These are phyloP conservation scores for Pollenia angustigena DNA, from an alignment of 2,888 invertebrate species.

Conservation along the genomic window DNA sequence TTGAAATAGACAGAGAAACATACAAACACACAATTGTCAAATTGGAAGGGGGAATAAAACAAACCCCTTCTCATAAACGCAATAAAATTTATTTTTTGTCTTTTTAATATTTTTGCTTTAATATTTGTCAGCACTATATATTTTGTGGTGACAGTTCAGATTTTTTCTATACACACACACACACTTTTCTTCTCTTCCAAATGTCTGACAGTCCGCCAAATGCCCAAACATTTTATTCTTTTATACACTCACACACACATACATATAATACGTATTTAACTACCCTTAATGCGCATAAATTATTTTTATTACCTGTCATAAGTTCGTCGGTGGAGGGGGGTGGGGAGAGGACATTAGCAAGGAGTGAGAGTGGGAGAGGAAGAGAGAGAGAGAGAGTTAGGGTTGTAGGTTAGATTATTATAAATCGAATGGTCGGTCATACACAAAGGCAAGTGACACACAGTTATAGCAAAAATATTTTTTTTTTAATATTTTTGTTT, in stretches of 20 bases:
- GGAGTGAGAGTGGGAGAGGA: neutral
- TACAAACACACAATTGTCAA: neutral
- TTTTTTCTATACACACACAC: neutral
- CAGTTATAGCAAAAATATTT: constrained; percentile 7
- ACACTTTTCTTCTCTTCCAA: constrained; percentile 35
- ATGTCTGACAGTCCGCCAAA: constrained; percentile 70
- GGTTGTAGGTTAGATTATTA: constrained; percentile 39
- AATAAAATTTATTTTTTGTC: constrained; percentile 3
- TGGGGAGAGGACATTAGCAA: neutral
- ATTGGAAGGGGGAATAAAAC: neutral
- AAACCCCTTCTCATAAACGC: constrained; percentile 58
- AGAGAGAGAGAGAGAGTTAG: neutral
- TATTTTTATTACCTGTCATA: constrained; percentile 83
- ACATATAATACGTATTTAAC: constrained; percentile 71
- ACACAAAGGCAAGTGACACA: constrained; percentile 5
- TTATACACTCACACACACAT: neutral
- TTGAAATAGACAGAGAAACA: constrained; percentile 16
- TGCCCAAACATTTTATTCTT: constrained; percentile 51
- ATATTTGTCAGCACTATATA: constrained; percentile 69
- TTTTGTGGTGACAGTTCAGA: constrained; percentile 68
- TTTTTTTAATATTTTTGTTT: constrained; percentile 38
- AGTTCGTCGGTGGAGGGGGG: constrained; percentile 33
- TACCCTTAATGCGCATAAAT: constrained; percentile 83
- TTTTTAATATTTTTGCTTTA: constrained; percentile 43
- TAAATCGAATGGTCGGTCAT: constrained; percentile 51